A percentile compares a stretch with the other conserved stretches of the same genome.
Conservation (phyloP, 2,888 invertebrate species). For the Himalopsyche kuldschensis region DNA sequence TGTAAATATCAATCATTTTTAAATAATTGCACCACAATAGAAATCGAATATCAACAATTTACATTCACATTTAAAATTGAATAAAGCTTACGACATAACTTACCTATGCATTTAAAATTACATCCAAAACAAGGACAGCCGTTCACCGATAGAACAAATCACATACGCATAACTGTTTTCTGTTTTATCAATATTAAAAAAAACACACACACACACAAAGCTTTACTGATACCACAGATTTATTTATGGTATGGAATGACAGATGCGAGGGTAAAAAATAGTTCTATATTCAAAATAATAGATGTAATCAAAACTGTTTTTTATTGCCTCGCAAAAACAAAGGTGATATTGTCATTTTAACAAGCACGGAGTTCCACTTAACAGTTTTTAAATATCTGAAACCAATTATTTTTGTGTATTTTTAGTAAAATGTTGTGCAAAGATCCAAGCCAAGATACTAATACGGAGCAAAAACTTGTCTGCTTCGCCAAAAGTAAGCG, state of each 20-base stretch:
- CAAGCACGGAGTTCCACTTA: not conserved
- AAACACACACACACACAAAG: not conserved
- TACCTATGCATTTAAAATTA: not conserved
- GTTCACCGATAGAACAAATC: not conserved
- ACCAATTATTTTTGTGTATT: not conserved
- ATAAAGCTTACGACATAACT: not conserved
- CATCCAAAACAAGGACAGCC: not conserved
- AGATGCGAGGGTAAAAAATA: too few relatives aligned
- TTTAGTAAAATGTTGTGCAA: not conserved
- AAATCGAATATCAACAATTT: not conserved
- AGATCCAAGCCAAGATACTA: not conserved
- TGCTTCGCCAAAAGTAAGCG: not conserved
- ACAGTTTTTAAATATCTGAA: not conserved
- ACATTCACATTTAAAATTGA: not conserved
- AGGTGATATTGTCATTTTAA: not conserved
- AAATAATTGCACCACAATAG: not conserved
- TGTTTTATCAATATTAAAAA: not conserved
- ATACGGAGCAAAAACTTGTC: not conserved
- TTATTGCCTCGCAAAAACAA: too few relatives aligned
- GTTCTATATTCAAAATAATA: too few relatives aligned
- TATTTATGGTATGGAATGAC: not conserved
- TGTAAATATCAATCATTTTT: too few relatives aligned
- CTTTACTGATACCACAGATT: too few relatives aligned
- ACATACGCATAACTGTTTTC: not conserved
- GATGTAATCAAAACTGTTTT: too few relatives aligned